phyloP scores from a whole-genome alignment of 2,113 vertebrate genomes.

The Pedetes capensis region DNA sequence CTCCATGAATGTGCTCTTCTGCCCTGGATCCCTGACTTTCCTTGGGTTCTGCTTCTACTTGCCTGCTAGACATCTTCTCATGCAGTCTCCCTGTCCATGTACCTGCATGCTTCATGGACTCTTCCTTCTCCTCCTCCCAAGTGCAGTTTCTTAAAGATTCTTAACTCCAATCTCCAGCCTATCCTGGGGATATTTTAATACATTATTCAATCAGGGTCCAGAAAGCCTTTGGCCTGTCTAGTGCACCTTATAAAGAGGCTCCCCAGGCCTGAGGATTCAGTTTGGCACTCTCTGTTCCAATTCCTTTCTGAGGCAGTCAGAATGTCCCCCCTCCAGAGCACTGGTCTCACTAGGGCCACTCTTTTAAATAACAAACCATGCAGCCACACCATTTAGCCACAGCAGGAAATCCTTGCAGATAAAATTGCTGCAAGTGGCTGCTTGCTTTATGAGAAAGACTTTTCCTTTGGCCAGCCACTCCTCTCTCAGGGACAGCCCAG shows the following conservation, averaged over 20 bases:
- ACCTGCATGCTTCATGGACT: neutral
- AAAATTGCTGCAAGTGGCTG: conserved; percentile 46
- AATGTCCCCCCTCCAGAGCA: neutral
- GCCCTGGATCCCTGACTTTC: too few species aligned
- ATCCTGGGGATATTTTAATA: neutral
- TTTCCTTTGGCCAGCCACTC: neutral
- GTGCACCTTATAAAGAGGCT: neutral
- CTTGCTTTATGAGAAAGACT: neutral
- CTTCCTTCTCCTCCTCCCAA: neutral
- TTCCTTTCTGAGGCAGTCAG: conserved; percentile 4
- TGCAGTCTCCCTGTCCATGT: rapidly evolving
- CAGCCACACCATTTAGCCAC: conserved; percentile 47
- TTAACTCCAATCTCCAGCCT: neutral
- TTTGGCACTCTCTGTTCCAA: neutral
- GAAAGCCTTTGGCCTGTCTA: neutral
- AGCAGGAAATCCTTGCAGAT: conserved; percentile 62
- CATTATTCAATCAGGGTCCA: neutral
- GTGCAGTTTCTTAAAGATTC: neutral
- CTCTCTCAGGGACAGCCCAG: neutral
- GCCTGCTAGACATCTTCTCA: too few species aligned
- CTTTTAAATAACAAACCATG: conserved; percentile 69
- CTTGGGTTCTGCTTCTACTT: neutral
- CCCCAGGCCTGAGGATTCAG: neutral
- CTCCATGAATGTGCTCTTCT: neutral
- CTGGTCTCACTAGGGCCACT: conserved; percentile 60